These are phyloP conservation scores for Gymnarchus niloticus DNA, from an alignment of 2,113 vertebrate species.

Conservation along the genomic window DNA sequence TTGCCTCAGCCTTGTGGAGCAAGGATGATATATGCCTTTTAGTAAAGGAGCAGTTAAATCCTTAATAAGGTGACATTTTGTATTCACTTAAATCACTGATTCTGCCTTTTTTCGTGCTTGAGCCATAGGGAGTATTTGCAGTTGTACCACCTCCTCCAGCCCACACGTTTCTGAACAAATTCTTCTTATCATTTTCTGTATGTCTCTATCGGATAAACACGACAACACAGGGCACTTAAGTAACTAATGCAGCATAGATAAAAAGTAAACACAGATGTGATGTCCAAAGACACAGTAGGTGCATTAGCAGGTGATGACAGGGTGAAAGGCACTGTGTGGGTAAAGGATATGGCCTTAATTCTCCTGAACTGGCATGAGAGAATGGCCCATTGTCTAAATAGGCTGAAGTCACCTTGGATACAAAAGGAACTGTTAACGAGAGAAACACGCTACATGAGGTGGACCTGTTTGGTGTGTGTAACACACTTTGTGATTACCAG, in stretches of 20 bases:
- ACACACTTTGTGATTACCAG: neutral
- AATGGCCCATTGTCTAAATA: neutral
- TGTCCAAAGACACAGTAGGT: neutral
- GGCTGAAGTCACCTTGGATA: neutral
- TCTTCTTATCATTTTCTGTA: neutral
- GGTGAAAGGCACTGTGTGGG: neutral
- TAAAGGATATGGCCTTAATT: neutral
- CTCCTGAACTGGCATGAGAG: neutral
- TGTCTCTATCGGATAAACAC: neutral
- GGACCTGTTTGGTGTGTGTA: neutral
- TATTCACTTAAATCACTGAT: neutral
- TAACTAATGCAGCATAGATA: neutral
- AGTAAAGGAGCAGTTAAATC: neutral
- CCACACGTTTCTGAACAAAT: neutral
- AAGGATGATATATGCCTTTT: neutral
- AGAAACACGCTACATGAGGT: neutral
- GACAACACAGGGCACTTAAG: neutral
- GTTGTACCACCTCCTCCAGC: neutral
- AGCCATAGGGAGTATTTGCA: neutral
- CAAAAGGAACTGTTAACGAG: no score
- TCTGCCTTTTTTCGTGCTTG: neutral
- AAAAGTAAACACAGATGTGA: neutral
- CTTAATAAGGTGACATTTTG: conserved; percentile 5
- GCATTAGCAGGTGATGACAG: neutral
- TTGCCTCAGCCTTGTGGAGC: neutral